Conservation (phyloP, 2,888 invertebrate species). For the Eugnorisma glareosa region DNA sequence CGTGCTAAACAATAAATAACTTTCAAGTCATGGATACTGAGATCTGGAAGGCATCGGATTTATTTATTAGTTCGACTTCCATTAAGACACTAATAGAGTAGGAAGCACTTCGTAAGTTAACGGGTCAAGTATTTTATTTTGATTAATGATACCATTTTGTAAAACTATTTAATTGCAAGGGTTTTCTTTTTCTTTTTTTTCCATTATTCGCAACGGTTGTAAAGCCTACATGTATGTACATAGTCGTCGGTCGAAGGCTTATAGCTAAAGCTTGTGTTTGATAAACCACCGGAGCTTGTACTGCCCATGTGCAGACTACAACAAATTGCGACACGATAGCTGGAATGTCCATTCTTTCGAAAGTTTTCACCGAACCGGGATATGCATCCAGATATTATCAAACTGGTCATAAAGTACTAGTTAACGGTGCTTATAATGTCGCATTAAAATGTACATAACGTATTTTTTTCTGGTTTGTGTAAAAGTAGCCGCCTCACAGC, state of each 20-base stretch:
- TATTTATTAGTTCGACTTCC: constrained; percentile 23
- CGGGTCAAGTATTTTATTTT: background rate
- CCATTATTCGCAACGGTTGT: background rate
- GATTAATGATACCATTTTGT: background rate
- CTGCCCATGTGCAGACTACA: constrained; percentile 15
- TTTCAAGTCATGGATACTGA: constrained; percentile 4
- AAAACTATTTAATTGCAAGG: background rate
- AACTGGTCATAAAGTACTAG: constrained; percentile 72
- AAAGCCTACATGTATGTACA: background rate
- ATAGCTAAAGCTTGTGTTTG: constrained; percentile 19
- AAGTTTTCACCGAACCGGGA: constrained; percentile 68
- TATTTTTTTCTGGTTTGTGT: constrained; percentile 74
- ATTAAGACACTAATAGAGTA: background rate
- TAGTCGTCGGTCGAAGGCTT: background rate
- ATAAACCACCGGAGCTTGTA: constrained; percentile 24
- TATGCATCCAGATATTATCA: constrained; percentile 73
- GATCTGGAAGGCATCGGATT: background rate
- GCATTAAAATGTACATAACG: constrained; percentile 82
- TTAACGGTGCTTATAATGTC: constrained; percentile 80
- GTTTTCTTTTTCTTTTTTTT: background rate
- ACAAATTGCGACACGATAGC: constrained; percentile 43
- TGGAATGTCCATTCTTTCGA: constrained; percentile 65
- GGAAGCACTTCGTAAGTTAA: background rate
- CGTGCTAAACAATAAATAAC: constrained; percentile 44
- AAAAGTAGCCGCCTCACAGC: constrained; percentile 76